Conservation (phyloP, 1,140 invertebrate species). For the Zaprionus lachaisei region DNA sequence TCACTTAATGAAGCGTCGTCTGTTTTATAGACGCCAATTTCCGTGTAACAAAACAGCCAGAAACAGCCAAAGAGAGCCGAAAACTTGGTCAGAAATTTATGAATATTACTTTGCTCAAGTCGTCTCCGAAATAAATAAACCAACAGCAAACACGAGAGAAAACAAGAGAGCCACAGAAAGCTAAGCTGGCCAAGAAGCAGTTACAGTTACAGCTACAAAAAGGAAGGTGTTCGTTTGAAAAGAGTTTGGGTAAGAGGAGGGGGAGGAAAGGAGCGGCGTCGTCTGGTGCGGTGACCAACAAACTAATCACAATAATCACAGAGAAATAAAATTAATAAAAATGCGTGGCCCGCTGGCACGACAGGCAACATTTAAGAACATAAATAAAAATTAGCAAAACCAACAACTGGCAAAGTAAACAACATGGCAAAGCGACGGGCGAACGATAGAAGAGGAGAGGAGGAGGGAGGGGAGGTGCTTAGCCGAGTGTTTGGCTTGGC, state of each 20-base stretch:
- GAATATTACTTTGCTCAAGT: conserved; percentile 76
- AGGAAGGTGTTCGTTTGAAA: conserved; percentile 33
- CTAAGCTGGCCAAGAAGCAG: conserved; percentile 20
- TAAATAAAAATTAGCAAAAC: conserved; percentile 83
- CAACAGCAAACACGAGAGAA: neutral
- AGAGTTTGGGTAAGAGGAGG: neutral
- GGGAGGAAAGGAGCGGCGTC: neutral
- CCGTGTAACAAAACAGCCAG: conserved; percentile 46
- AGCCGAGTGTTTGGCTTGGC: conserved; percentile 25
- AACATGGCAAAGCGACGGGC: conserved; percentile 29
- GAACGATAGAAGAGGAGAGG: neutral
- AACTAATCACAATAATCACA: conserved; percentile 83
- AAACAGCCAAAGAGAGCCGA: conserved; percentile 21
- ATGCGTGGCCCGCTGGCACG: conserved; percentile 76
- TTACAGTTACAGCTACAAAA: conserved; percentile 12
- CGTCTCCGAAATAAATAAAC: conserved; percentile 74
- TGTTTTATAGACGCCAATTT: conserved; percentile 62
- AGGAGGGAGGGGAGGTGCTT: neutral
- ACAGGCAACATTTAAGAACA: conserved; percentile 79
- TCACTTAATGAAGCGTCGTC: conserved; percentile 67
- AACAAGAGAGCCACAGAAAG: neutral
- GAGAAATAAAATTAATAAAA: conserved; percentile 83
- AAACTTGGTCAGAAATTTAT: conserved; percentile 69
- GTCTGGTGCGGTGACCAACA: conserved; percentile 45
- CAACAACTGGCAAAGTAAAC: conserved; percentile 65